Base-by-base conservation (phyloP, 1,140 invertebrate species). In the Drosophila varians region DNA sequence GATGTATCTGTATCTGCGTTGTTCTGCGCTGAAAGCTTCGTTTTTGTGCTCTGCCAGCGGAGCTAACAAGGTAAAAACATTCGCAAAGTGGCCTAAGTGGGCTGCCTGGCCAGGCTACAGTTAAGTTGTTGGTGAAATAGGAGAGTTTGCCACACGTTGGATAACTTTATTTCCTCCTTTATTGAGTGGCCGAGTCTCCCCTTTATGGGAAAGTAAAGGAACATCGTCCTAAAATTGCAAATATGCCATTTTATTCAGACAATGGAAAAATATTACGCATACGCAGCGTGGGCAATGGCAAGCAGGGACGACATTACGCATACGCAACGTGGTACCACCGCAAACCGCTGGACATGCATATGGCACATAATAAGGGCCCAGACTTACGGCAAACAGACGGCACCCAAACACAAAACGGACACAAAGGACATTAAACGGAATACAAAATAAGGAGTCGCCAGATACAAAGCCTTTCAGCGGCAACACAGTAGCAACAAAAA, bases 401-500 rank as follows among this genome's bases (percentile, higher is more conserved):
- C 8, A 38, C 14, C 42, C 56, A 28, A 28, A 58, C 51, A 56
- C 51, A 51, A 55, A 77, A 61, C 57, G 61, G 60, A 64, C 64
- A 86, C 64, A 82, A 77, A 65, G 62, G 58, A 66, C 73, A 82
- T 87, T 87, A 86, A 82, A 87, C 79, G 74, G 82, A 74, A 86
- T 75, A 74, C 49, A 23, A 74, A 75, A 68, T 75, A 54, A 74
- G 72, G 31, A 38, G 55, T 43, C 11, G 45, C 36, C n/a, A 46
- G 11, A 52, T 12, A 43, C 11, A 56, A 54, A 56, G 12, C 19
- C 38, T 48, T 43, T 45, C 51, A 38, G 31, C 19, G 58, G 45
- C 26, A 18, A 18, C 9, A 25, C 14, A 57, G 14, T 19, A 42
- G 31, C 49, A 14, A 31, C 38, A 45, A 18, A 53, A 62, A 61